Conservation (phyloP, 2,113 vertebrate species). For the Dipodomys merriami region DNA sequence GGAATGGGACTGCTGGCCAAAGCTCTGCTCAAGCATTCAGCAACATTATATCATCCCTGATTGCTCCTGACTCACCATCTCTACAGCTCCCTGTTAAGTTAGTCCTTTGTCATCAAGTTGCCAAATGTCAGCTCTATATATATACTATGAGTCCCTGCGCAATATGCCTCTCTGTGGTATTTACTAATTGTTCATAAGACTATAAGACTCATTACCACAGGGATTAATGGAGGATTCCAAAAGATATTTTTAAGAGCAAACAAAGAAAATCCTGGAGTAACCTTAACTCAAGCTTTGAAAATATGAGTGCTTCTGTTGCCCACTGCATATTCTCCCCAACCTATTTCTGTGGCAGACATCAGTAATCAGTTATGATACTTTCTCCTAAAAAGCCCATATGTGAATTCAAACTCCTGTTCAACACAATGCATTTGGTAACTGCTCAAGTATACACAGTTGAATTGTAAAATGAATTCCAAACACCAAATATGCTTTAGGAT, state of each 20-base stretch:
- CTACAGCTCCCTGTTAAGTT: not conserved
- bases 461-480: slow-evolving; percentile 38
- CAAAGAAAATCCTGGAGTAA: not conserved
- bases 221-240: not conserved
- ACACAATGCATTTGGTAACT: slow-evolving; percentile 35
- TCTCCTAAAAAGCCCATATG: not conserved
- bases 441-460: slow-evolving; percentile 43
- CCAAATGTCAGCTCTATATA: not conserved
- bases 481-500: slow-evolving; percentile 1
- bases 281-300: not conserved
- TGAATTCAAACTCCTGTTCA: not conserved
- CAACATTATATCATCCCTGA: not conserved
- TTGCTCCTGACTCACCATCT: not conserved
- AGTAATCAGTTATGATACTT: not conserved
- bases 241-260: slow-evolving; percentile 1
- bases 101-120: not conserved
- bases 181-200: not conserved
- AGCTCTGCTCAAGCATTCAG: not conserved
- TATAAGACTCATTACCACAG: too few species aligned
- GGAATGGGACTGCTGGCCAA: too few species aligned
- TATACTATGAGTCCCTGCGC: not conserved
- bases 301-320: not conserved
- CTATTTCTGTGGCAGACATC: not conserved
- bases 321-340: not conserved
- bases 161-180: not conserved